Evolutionary conservation across 1,140 invertebrate species (phyloP).

Genomic region (Drosophila kanapiae): DNA sequence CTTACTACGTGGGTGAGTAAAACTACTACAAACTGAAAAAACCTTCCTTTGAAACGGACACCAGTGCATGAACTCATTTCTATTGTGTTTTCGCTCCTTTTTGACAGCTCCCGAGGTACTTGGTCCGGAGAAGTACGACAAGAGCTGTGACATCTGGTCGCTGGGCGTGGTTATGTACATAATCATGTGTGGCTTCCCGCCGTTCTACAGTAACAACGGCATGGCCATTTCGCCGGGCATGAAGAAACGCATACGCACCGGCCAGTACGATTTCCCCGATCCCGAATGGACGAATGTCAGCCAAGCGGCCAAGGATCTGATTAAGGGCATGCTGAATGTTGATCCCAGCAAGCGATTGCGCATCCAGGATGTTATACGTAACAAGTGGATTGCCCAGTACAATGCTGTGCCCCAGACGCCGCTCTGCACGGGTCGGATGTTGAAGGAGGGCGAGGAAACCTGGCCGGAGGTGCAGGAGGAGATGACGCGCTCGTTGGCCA

Average conservation of each 20-base stretch:
- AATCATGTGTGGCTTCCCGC: conserved; percentile 97
- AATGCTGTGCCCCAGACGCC: conserved; percentile 97
- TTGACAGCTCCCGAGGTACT: conserved; percentile 95
- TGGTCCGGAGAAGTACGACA: conserved; percentile 99
- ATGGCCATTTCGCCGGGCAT: conserved; percentile 99
- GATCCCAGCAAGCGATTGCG: conserved; percentile 95
- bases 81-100: too few species aligned
- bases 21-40: too few species aligned
- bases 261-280: conserved; percentile 98
- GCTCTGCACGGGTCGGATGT: conserved; percentile 93
- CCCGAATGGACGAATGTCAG: conserved; percentile 99
- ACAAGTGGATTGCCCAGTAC: conserved; percentile 96
- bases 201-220: conserved; percentile 99
- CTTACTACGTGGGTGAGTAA: conserved; percentile 94
- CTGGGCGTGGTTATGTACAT: conserved; percentile 99
- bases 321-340: conserved; percentile 96
- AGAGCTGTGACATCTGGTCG: conserved; percentile 99
- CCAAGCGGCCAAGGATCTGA: conserved; percentile 97
- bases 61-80: too few species aligned
- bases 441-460: conserved; percentile 95
- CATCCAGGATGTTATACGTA: conserved; percentile 96
- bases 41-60: too few species aligned
- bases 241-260: conserved; percentile 98
- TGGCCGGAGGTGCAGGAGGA: conserved; percentile 99
- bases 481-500: conserved; percentile 98